A percentile compares a stretch with the other conserved stretches of the same genome.
phyloP scores from a whole-genome alignment of 2,113 vertebrate genomes.

The Coreoperca whiteheadi region DNA sequence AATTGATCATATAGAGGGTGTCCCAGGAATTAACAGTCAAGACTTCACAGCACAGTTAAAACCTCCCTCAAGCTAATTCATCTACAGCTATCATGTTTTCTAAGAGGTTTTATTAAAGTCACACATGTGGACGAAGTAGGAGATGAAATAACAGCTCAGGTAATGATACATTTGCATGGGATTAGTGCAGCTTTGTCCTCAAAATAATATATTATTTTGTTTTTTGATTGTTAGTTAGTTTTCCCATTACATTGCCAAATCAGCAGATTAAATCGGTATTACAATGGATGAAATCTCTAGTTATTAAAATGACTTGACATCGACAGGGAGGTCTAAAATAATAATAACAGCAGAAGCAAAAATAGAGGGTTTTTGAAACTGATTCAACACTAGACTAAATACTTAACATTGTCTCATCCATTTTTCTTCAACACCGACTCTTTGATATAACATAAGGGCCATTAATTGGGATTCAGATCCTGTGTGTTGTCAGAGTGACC shows the following conservation, averaged over 20 bases:
- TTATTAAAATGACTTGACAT: background rate
- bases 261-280: background rate
- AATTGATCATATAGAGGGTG: background rate
- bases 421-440: background rate
- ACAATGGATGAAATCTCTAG: background rate
- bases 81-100: background rate
- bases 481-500: background rate
- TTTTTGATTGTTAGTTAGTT: background rate
- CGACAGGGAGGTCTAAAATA: background rate
- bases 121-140: background rate
- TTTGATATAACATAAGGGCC: background rate
- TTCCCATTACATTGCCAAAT: background rate
- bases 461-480: slow-evolving; percentile 12
- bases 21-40: background rate
- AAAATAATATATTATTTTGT: background rate
- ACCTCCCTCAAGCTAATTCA: background rate
- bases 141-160: background rate
- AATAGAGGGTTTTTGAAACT: background rate
- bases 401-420: background rate
- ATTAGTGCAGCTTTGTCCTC: background rate
- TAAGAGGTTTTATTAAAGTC: background rate
- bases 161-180: background rate
- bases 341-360: background rate
- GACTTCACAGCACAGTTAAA: background rate
- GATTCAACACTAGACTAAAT: background rate